phyloP scores from a whole-genome alignment of 2,888 invertebrate species.

The Rhabditoides inermis region DNA sequence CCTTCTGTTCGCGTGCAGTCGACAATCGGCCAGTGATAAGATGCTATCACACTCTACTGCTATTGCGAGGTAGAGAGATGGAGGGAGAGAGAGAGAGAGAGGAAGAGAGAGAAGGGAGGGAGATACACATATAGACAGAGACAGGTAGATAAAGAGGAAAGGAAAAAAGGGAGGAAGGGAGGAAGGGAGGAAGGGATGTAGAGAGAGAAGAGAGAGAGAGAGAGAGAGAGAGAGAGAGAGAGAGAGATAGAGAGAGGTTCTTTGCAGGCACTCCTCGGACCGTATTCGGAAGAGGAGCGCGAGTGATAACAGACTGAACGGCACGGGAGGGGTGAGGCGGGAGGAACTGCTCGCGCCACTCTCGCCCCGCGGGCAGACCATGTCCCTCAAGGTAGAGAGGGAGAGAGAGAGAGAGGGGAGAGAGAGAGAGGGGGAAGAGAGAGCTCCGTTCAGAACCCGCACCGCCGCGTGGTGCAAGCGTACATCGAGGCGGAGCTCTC shows the following conservation, averaged over 20 bases:
- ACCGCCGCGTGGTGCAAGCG: no score
- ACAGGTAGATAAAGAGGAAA: neutral
- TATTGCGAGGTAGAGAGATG: no score
- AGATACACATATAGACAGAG: neutral
- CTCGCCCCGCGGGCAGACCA: constrained; percentile 15
- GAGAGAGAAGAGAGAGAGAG: neutral
- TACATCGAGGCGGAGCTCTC: no score
- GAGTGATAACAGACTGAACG: constrained; percentile 17
- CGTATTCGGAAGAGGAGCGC: constrained; percentile 30
- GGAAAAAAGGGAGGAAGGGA: no score
- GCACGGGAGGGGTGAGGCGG: constrained; percentile 8
- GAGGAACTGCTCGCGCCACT: constrained; percentile 6
- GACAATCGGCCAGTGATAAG: no score
- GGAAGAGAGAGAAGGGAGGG: neutral
- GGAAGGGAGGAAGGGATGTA: neutral
- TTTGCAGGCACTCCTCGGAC: neutral
- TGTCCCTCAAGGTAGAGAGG: constrained; percentile 9
- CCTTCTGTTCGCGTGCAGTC: no score
- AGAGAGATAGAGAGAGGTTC: neutral
- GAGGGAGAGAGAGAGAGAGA: neutral
- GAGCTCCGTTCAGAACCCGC: no score
- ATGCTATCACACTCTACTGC: no score
- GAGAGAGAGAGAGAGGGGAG: neutral
- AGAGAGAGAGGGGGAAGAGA: no score
- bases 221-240: neutral